Evolutionary conservation across 2,113 vertebrate species (phyloP).

Genomic region (Gobio gobio): DNA sequence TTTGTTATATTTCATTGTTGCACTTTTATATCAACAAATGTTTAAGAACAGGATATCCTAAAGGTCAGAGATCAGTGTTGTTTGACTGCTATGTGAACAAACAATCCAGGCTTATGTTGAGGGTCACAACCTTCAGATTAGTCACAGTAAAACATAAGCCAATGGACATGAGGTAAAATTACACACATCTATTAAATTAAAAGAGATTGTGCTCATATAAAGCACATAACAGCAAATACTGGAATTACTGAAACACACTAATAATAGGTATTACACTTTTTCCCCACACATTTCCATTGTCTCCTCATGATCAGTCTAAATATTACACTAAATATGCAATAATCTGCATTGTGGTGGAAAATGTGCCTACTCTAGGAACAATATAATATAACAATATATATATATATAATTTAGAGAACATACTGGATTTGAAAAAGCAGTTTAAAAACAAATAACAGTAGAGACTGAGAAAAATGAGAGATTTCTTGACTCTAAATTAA

Average conservation of each 20-base stretch:
- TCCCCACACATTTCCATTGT: too few species aligned
- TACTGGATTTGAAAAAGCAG: neutral
- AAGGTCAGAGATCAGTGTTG: neutral
- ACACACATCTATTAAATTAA: neutral
- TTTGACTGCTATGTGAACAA: neutral
- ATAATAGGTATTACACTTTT: neutral
- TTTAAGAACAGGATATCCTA: neutral
- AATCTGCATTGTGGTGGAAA: neutral
- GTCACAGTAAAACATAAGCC: constrained; percentile 1
- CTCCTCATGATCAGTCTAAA: neutral
- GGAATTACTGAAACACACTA: neutral
- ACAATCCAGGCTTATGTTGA: constrained; percentile 2
- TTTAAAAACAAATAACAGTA: neutral
- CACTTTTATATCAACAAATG: neutral
- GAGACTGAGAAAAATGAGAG: neutral
- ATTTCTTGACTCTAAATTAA: constrained; percentile 44
- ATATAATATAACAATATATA: too few species aligned
- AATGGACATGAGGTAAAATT: constrained; percentile 1
- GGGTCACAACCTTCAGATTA: constrained; percentile 22
- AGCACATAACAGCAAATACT: neutral
- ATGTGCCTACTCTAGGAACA: neutral
- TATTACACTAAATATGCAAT: too few species aligned
- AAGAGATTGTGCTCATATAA: neutral
- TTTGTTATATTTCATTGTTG: too few species aligned
- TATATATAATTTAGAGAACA: neutral